Evolutionary conservation across 2,797 vertebrate genomes (phyloP).

Genomic region (Dallia pectoralis): DNA sequence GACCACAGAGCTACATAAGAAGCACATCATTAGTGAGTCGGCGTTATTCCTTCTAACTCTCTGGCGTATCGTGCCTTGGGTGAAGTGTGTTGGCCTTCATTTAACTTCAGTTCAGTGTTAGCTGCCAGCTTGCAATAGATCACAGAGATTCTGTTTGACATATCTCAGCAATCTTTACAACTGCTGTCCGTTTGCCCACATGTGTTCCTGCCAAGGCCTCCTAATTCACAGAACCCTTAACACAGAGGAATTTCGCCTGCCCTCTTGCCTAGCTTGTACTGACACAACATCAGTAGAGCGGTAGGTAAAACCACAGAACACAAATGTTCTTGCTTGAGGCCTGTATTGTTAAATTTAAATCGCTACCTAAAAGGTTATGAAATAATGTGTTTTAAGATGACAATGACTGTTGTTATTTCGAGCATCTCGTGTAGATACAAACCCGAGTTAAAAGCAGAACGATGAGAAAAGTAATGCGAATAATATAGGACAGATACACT

Average conservation of each 20-base stretch:
- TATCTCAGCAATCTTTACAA: constrained; percentile 74
- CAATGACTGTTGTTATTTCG: background rate
- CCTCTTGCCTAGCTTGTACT: constrained; percentile 54
- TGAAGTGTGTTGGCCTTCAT: background rate
- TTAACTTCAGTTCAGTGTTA: constrained; percentile 27
- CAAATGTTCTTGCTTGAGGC: background rate
- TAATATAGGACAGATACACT: background rate
- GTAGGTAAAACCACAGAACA: background rate
- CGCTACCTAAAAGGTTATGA: background rate
- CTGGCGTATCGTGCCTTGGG: constrained; percentile 1
- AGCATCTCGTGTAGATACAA: background rate
- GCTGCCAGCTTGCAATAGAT: constrained; percentile 73
- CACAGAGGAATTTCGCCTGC: constrained; percentile 69
- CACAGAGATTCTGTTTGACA: constrained; percentile 76
- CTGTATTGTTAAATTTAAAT: background rate
- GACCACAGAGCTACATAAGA: background rate
- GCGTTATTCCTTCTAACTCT: background rate
- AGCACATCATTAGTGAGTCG: background rate
- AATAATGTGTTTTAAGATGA: background rate
- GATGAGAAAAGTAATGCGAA: background rate
- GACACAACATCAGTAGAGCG: constrained; percentile 36
- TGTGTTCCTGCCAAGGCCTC: constrained; percentile 69
- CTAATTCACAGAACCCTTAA: constrained; percentile 72
- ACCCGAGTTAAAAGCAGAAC: background rate
- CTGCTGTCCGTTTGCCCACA: constrained; percentile 74